Percentiles rank a stretch among this genome's conserved stretches.
Evolutionary conservation across 1,140 invertebrate genomes (phyloP).

Genomic region (Megathymus violae): DNA sequence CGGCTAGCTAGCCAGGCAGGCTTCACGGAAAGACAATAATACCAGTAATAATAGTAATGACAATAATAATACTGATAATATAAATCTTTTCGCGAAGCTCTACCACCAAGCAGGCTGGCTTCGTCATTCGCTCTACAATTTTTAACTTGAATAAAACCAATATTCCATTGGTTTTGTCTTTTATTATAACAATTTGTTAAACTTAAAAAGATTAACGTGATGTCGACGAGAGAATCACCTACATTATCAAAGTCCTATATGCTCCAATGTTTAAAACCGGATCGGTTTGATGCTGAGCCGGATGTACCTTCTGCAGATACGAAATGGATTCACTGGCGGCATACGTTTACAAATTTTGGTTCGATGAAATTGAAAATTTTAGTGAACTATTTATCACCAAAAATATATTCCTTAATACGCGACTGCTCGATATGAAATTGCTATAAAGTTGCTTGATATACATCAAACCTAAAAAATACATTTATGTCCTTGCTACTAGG

Average conservation of each 20-base stretch:
- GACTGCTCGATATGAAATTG: slow-evolving; percentile 24
- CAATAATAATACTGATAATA: no score
- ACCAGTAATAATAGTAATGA: no score
- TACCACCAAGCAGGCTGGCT: no score
- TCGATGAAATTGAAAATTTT: slow-evolving; percentile 28
- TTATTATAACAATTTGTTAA: not conserved
- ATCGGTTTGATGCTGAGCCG: slow-evolving; percentile 32
- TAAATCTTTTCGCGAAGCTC: no score
- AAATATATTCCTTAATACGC: slow-evolving; percentile 19
- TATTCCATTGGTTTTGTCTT: not conserved
- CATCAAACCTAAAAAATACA: slow-evolving; percentile 36
- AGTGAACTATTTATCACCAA: slow-evolving; percentile 36
- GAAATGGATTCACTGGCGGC: slow-evolving; percentile 31
- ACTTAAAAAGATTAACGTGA: not conserved
- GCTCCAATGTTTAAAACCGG: slow-evolving; percentile 36
- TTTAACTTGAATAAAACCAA: no score
- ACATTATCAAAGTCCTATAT: not conserved
- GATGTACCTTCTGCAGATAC: not conserved
- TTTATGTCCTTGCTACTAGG: slow-evolving; percentile 31
- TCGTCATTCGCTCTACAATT: no score
- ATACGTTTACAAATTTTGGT: slow-evolving; percentile 30
- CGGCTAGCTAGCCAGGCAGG: no score
- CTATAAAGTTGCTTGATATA: slow-evolving; percentile 25
- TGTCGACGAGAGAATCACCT: not conserved
- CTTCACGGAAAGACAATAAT: no score